These are phyloP conservation scores for Diuraphis noxia DNA, from an alignment of 1,140 invertebrate genomes.

Conservation along the genomic window DNA sequence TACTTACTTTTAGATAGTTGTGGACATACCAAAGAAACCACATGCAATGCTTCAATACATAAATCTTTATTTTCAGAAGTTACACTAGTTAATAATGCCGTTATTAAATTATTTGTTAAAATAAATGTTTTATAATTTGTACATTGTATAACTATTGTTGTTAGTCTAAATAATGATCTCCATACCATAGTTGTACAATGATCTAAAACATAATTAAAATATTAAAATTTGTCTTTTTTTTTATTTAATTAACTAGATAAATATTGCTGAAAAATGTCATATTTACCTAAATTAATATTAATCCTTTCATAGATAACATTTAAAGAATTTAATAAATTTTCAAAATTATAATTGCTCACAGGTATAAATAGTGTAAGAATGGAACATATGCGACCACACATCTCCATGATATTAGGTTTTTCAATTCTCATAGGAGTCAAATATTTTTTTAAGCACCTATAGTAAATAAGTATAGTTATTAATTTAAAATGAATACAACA, in stretches of 20 bases:
- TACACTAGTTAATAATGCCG: slow-evolving; percentile 26
- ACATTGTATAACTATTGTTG: not conserved
- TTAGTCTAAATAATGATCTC: slow-evolving; percentile 38
- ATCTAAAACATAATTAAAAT: slow-evolving; percentile 2
- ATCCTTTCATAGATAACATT: slow-evolving; percentile 1
- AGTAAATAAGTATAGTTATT: not conserved
- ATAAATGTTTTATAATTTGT: slow-evolving; percentile 2
- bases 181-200: slow-evolving; percentile 42
- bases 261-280: not conserved
- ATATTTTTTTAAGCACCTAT: slow-evolving; percentile 38
- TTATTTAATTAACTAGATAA: not conserved
- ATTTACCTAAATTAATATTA: not conserved
- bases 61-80: not conserved
- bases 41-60: slow-evolving; percentile 35
- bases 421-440: not conserved
- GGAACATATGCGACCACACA: slow-evolving; percentile 44
- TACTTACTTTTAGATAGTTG: slow-evolving; percentile 34
- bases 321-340: slow-evolving; percentile 24
- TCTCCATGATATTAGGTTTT: slow-evolving; percentile 6
- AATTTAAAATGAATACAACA: not conserved
- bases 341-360: slow-evolving; percentile 36
- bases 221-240: not conserved
- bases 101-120: slow-evolving; percentile 29
- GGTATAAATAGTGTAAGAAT: slow-evolving; percentile 37
- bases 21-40: not conserved